Evolutionary conservation across 92 coral and sea anemone genomes (phyloP).

Genomic region (Siderastrea siderea): DNA sequence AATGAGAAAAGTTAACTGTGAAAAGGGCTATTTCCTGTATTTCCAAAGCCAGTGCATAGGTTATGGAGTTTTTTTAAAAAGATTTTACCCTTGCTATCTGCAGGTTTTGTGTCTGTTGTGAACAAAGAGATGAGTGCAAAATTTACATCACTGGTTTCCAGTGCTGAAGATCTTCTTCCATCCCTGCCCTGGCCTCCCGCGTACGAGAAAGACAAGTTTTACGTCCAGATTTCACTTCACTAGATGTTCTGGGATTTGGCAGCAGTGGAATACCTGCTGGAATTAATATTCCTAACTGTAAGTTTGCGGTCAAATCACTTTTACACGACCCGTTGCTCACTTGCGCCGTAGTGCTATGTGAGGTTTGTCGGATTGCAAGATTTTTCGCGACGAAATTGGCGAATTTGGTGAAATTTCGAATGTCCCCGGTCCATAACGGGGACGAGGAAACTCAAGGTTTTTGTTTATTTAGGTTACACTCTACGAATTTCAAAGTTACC

Average conservation of each 20-base stretch:
- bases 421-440: too few relatives aligned
- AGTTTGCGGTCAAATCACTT: neutral
- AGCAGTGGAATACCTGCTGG: constrained; percentile 99
- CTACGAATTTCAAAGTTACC: too few relatives aligned
- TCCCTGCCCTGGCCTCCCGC: constrained; percentile 94
- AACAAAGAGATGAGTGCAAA: constrained; percentile 98
- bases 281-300: constrained; percentile 97
- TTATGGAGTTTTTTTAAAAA: too few relatives aligned
- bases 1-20: too few relatives aligned
- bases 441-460: too few relatives aligned
- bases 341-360: too few relatives aligned
- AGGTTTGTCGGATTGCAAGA: too few relatives aligned
- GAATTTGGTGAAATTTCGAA: too few relatives aligned
- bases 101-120: constrained; percentile 97
- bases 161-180: constrained; percentile 90
- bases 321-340: neutral
- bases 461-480: too few relatives aligned
- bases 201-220: constrained; percentile 94
- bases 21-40: neutral
- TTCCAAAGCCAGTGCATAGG: too few relatives aligned
- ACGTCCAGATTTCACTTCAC: constrained; percentile 98
- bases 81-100: neutral
- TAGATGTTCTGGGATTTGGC: constrained; percentile 95
- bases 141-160: constrained; percentile 82
- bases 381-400: too few relatives aligned